A percentile compares a stretch with the other conserved stretches of the same genome.
phyloP scores from a whole-genome alignment of 2,113 vertebrate genomes.

The Dasyprocta punctata region DNA sequence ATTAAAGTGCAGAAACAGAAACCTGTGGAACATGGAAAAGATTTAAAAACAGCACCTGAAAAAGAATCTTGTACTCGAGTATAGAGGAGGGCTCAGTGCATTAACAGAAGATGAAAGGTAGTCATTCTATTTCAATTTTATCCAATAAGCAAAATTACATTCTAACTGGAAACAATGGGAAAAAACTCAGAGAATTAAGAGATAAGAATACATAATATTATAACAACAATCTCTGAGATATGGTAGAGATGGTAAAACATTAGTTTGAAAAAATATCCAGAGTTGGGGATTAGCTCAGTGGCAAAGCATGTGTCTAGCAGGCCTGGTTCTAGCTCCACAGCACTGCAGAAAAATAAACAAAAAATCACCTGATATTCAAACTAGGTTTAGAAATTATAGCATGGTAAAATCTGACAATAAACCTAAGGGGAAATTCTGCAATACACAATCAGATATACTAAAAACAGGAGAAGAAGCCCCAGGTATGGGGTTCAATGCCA shows the following conservation, averaged over 20 bases:
- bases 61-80: not conserved
- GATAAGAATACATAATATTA: not conserved
- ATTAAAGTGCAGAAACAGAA: constrained; percentile 28
- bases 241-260: not conserved
- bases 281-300: not conserved
- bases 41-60: constrained; percentile 23
- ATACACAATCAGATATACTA: not conserved
- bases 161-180: not conserved
- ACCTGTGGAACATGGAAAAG: too few relatives aligned
- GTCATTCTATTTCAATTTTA: not conserved
- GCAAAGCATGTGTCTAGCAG: not conserved
- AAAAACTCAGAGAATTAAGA: constrained; percentile 7
- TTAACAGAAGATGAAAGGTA: not conserved
- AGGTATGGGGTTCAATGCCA: not conserved
- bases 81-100: too few relatives aligned
- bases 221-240: not conserved
- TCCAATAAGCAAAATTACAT: not conserved
- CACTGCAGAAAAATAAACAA: not conserved
- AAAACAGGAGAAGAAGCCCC: not conserved
- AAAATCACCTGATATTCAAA: not conserved
- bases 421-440: not conserved
- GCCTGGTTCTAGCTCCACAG: not conserved
- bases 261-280: not conserved
- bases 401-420: constrained; percentile 1
- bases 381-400: not conserved